A percentile compares a stretch with the other conserved stretches of the same genome.
phyloP scores from a whole-genome alignment of 64 coral and sea anemone species.

The Porites lutea region DNA sequence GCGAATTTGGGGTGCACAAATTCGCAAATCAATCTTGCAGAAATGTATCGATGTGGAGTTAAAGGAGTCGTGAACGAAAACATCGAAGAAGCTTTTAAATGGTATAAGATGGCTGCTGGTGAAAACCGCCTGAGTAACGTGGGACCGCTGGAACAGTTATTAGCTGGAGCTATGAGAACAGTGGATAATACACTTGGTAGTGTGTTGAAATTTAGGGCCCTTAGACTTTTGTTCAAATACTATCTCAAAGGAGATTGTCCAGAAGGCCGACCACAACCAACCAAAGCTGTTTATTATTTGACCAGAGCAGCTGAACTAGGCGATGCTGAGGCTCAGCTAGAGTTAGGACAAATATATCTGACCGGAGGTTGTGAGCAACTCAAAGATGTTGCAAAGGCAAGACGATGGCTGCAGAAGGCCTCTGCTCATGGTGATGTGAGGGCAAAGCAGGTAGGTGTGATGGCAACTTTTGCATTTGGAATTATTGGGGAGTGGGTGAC shows the following conservation, averaged over 20 bases:
- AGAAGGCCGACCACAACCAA: conserved; percentile 62
- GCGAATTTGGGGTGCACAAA: conserved; percentile 13
- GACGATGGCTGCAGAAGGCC: conserved; percentile 73
- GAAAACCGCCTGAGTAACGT: conserved; percentile 32
- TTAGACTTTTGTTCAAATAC: conserved; percentile 33
- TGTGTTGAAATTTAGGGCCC: conserved; percentile 5
- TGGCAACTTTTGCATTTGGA: no score
- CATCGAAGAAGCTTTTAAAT: conserved; percentile 6
- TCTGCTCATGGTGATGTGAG: conserved; percentile 19
- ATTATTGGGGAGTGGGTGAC: no score
- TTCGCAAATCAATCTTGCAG: neutral
- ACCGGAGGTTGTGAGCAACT: conserved; percentile 50
- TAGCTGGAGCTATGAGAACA: conserved; percentile 19
- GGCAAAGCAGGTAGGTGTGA: conserved; percentile 28
- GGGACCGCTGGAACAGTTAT: no score
- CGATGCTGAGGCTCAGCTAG: conserved; percentile 56
- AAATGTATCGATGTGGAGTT: neutral
- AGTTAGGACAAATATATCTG: conserved; percentile 72
- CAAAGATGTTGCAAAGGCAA: conserved; percentile 43
- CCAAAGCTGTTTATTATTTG: conserved; percentile 80
- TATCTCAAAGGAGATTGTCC: neutral
- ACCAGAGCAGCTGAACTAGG: conserved; percentile 75
- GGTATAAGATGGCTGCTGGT: conserved; percentile 76
- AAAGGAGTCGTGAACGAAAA: conserved; percentile 79
- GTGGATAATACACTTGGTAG: neutral